Evolutionary conservation across 2,113 vertebrate genomes (phyloP).

Genomic region (Pseudopodoces humilis): DNA sequence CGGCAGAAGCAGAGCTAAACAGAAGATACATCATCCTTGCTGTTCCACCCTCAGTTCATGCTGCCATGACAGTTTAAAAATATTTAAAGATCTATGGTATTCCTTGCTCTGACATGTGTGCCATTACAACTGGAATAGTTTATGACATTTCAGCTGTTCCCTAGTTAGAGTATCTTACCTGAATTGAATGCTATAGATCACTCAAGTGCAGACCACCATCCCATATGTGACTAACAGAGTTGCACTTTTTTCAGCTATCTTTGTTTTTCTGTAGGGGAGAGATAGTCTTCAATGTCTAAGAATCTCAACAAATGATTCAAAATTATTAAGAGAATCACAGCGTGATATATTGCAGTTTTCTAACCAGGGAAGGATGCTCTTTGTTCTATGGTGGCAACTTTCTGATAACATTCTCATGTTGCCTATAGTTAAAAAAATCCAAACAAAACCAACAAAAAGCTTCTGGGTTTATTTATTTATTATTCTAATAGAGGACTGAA

Average conservation of each 20-base stretch:
- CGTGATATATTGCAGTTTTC: conserved; percentile 20
- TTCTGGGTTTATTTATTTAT: conserved; percentile 20
- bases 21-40: not conserved
- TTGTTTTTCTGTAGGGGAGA: not conserved
- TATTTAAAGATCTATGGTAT: not conserved
- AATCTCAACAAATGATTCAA: conserved; percentile 7
- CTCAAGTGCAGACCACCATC: not conserved
- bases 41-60: not conserved
- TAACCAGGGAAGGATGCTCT: not conserved
- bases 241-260: not conserved
- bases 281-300: not conserved
- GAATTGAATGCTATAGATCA: not conserved
- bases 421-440: not conserved
- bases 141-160: not conserved
- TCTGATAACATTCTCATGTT: conserved; percentile 17
- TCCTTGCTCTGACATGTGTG: not conserved
- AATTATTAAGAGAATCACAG: conserved; percentile 34
- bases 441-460: not conserved
- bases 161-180: not conserved
- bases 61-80: not conserved
- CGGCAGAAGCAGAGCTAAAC: not conserved
- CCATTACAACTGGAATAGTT: not conserved
- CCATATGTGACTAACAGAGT: not conserved
- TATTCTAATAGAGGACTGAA: not conserved
- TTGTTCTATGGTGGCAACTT: not conserved